These are phyloP conservation scores for Crocodylus rhombifer DNA, from an alignment of 2,797 vertebrate species.

Conservation along the genomic window DNA sequence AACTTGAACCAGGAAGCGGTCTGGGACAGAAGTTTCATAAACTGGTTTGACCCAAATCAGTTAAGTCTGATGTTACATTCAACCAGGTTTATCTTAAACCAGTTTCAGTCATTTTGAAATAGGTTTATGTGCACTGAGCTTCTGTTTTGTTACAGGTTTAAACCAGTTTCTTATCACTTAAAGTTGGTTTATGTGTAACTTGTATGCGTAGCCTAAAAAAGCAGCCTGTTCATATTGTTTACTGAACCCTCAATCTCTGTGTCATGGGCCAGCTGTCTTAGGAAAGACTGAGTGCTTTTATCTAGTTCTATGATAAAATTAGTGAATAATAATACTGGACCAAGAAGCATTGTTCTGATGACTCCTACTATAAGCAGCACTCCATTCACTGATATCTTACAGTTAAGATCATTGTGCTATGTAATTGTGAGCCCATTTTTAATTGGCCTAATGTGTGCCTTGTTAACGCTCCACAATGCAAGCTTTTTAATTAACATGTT, in stretches of 20 bases:
- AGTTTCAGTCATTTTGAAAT: too few species aligned
- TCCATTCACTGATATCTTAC: fast-evolving
- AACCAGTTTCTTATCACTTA: too few species aligned
- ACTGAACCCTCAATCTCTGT: not conserved
- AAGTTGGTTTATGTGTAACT: too few species aligned
- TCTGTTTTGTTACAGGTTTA: too few species aligned
- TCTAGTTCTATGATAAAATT: not conserved
- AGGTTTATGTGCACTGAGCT: too few species aligned
- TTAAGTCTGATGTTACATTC: too few species aligned
- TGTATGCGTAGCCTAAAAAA: not conserved
- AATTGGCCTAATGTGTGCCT: not conserved
- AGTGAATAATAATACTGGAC: not conserved
- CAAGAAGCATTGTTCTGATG: not conserved
- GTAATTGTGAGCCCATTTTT: not conserved
- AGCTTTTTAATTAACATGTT: not conserved
- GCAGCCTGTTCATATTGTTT: not conserved
- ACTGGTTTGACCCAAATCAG: too few species aligned
- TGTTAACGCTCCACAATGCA: not conserved
- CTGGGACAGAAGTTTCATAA: too few species aligned
- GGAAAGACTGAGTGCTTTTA: not conserved
- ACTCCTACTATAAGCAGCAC: not conserved
- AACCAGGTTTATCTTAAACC: too few species aligned
- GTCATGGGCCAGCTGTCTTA: not conserved
- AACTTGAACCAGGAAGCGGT: too few species aligned
- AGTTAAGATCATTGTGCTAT: not conserved